These are phyloP conservation scores for Phylloscopus collybita DNA, from an alignment of 2,797 vertebrate species.

Conservation along the genomic window DNA sequence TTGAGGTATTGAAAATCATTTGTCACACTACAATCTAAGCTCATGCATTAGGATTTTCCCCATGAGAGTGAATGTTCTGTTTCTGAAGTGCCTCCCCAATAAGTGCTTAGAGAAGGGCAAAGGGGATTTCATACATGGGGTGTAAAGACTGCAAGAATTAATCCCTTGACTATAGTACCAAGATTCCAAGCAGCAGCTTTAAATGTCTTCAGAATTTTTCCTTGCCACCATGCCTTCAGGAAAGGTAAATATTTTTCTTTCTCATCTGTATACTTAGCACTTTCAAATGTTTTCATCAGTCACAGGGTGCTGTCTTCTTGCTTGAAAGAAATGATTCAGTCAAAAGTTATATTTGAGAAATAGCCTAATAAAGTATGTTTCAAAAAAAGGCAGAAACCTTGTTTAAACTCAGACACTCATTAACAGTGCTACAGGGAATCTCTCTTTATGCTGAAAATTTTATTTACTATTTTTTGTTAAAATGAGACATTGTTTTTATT, in stretches of 20 bases:
- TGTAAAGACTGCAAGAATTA: not conserved
- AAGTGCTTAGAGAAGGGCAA: not conserved
- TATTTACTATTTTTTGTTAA: not conserved
- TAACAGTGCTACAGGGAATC: not conserved
- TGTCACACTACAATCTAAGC: not conserved
- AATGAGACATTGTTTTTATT: not conserved
- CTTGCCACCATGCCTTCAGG: not conserved
- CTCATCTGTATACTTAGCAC: not conserved
- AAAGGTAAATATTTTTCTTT: conserved; percentile 59
- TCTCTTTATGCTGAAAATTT: not conserved
- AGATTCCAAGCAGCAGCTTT: conserved; percentile 9
- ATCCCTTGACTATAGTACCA: not conserved
- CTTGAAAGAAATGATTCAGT: not conserved
- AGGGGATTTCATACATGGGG: not conserved
- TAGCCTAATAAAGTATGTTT: not conserved
- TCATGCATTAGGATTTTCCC: not conserved
- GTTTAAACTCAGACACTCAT: not conserved
- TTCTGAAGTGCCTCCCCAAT: not conserved
- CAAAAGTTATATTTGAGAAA: not conserved
- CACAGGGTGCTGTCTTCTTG: not conserved
- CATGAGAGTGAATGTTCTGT: not conserved
- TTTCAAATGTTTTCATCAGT: conserved; percentile 27
- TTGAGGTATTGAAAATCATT: not conserved
- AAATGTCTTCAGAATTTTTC: not conserved
- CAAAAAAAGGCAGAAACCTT: not conserved